phyloP scores from a whole-genome alignment of 2,797 vertebrate species.

The Pangasius sanitwongsei region DNA sequence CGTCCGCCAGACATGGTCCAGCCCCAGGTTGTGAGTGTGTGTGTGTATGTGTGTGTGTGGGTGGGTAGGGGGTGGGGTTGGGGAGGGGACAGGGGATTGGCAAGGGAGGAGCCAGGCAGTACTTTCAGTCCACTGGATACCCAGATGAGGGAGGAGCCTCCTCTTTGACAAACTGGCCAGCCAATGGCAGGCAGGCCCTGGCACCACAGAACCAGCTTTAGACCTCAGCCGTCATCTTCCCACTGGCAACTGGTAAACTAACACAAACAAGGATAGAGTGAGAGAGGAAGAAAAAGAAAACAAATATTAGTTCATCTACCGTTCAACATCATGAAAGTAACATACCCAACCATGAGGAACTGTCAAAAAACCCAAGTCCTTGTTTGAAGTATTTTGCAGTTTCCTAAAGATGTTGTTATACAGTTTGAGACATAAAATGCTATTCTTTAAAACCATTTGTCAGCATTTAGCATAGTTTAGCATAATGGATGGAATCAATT shows the following conservation, averaged over 20 bases:
- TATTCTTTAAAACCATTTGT: background rate
- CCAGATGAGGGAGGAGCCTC: conserved; percentile 67
- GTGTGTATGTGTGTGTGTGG: conserved; percentile 67
- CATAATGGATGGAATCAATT: background rate
- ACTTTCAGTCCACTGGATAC: conserved; percentile 64
- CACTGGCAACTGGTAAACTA: conserved; percentile 71
- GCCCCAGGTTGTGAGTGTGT: conserved; percentile 65
- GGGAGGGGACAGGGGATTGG: conserved; percentile 53
- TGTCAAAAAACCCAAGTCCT: background rate
- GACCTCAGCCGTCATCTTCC: conserved; percentile 72
- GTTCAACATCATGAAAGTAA: background rate
- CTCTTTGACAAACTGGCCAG: conserved; percentile 63
- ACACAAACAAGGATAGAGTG: conserved; percentile 66
- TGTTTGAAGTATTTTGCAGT: background rate
- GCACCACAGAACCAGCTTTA: conserved; percentile 72
- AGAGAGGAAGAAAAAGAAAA: conserved; percentile 37
- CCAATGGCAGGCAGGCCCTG: conserved; percentile 72
- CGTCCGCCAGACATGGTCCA: conserved; percentile 90
- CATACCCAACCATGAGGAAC: background rate
- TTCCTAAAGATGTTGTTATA: background rate
- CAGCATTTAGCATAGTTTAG: background rate
- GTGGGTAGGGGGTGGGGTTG: conserved; percentile 64
- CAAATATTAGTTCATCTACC: conserved; percentile 8
- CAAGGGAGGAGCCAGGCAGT: conserved; percentile 52
- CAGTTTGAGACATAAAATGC: conserved; percentile 23